These are phyloP conservation scores for Danio jaintianensis DNA, from an alignment of 2,797 vertebrate genomes.

Conservation along the genomic window DNA sequence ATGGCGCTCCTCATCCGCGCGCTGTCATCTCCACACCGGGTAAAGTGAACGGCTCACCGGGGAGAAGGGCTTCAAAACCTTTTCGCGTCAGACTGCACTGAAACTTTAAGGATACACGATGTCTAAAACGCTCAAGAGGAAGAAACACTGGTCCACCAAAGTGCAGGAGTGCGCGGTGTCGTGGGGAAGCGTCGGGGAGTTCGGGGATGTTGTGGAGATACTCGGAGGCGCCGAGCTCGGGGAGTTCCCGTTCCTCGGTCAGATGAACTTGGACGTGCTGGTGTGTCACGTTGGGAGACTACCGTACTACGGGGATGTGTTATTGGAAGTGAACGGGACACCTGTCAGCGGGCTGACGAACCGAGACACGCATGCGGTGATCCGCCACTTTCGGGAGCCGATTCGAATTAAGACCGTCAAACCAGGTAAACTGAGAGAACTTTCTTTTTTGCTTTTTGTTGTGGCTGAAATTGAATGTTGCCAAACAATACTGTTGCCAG, in stretches of 20 bases:
- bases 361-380: slow-evolving; percentile 93
- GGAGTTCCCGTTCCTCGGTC: slow-evolving; percentile 85
- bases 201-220: slow-evolving; percentile 80
- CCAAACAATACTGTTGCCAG: neutral
- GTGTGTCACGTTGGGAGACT: slow-evolving; percentile 83
- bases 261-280: slow-evolving; percentile 78
- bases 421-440: slow-evolving; percentile 80
- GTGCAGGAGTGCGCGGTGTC: slow-evolving; percentile 93
- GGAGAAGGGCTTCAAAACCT: neutral
- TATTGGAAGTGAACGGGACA: slow-evolving; percentile 97
- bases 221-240: slow-evolving; percentile 87
- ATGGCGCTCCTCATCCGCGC: slow-evolving; percentile 44
- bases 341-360: slow-evolving; percentile 96
- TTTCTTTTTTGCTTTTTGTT: slow-evolving; percentile 2
- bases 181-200: slow-evolving; percentile 86
- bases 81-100: slow-evolving; percentile 15
- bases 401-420: slow-evolving; percentile 93
- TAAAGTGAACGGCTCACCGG: slow-evolving; percentile 27
- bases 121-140: slow-evolving; percentile 96
- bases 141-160: slow-evolving; percentile 95
- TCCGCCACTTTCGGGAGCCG: slow-evolving; percentile 94
- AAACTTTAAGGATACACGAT: slow-evolving; percentile 67
- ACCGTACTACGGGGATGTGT: slow-evolving; percentile 88
- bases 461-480: neutral
- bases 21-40: slow-evolving; percentile 42